These are phyloP conservation scores for Pseudochaenichthys georgianus DNA, from an alignment of 2,797 vertebrate species.

Conservation along the genomic window DNA sequence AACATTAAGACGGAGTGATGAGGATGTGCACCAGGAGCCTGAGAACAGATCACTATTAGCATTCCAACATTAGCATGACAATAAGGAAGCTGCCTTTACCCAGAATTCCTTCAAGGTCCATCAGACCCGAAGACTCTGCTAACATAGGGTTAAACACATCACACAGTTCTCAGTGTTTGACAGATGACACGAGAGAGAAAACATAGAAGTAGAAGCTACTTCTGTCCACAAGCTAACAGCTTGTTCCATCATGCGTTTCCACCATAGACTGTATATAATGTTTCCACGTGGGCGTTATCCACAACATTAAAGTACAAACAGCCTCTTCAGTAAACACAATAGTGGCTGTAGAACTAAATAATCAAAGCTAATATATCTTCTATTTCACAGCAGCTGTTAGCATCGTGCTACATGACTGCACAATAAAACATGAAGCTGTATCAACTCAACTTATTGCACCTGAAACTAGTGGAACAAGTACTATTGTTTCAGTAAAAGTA, in stretches of 20 bases:
- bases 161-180: not conserved
- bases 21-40: conserved; percentile 3
- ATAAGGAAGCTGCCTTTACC: conserved; percentile 36
- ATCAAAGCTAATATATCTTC: not conserved
- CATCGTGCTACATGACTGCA: not conserved
- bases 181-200: not conserved
- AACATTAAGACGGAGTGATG: not conserved
- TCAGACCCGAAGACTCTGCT: not conserved
- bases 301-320: not conserved
- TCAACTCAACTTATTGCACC: not conserved
- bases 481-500: not conserved
- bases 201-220: not conserved
- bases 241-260: too few relatives aligned
- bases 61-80: conserved; percentile 57
- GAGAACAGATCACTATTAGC: conserved; percentile 15
- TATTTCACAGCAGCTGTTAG: not conserved
- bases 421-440: not conserved
- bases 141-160: not conserved
- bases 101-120: conserved; percentile 43
- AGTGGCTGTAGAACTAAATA: not conserved
- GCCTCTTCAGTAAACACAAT: not conserved
- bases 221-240: not conserved
- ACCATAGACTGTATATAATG: too few relatives aligned
- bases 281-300: too few relatives aligned
- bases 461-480: not conserved